phyloP scores from a whole-genome alignment of 2,888 invertebrate species.

The Trachelus iudaicus region DNA sequence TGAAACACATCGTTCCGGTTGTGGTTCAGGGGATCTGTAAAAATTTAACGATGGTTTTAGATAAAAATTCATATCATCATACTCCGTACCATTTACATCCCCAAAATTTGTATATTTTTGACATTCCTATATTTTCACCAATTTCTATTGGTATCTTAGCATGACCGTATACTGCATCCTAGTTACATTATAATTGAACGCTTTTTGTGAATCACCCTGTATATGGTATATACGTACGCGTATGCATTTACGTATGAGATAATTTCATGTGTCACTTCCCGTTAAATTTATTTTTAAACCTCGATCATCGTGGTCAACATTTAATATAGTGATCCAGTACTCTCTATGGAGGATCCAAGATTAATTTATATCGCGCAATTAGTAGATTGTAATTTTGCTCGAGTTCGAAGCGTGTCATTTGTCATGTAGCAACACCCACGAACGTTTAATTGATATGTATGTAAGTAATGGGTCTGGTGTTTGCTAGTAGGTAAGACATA shows the following conservation, averaged over 20 bases:
- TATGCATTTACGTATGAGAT: background rate
- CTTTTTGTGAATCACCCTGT: constrained; percentile 3
- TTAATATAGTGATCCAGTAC: background rate
- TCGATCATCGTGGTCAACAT: background rate
- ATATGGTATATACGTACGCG: constrained; percentile 11
- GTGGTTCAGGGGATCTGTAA: background rate
- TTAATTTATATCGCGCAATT: background rate
- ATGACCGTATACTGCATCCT: background rate
- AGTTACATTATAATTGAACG: background rate
- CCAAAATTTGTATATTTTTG: background rate
- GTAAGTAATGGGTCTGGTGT: background rate
- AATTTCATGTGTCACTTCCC: background rate
- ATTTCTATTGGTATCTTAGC: background rate
- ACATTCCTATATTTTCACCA: background rate
- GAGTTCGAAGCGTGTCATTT: background rate
- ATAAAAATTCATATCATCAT: background rate
- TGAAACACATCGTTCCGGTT: background rate
- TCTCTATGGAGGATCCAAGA: background rate
- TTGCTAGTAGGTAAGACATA: background rate
- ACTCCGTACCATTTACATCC: background rate
- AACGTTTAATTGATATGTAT: background rate
- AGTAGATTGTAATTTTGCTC: background rate
- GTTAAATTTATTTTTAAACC: too few species aligned
- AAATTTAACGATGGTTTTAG: background rate
- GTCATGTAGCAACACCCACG: constrained; percentile 5